These are phyloP conservation scores for Megamerina dolium DNA, from an alignment of 2,888 invertebrate species.

Conservation along the genomic window DNA sequence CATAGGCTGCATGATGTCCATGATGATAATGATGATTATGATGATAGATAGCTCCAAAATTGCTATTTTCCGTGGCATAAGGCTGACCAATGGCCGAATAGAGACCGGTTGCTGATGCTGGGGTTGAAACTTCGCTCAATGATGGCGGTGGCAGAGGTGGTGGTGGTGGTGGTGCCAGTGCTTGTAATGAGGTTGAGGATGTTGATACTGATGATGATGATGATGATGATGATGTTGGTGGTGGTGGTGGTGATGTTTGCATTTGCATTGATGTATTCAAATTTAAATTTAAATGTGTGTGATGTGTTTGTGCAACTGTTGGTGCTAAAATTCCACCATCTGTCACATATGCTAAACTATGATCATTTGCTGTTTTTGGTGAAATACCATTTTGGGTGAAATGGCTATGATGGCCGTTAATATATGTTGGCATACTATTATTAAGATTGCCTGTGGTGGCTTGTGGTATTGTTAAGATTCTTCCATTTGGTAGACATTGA, in stretches of 20 bases:
- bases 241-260: slow-evolving; percentile 11
- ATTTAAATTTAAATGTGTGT: slow-evolving; percentile 22
- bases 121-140: not conserved
- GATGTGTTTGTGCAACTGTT: slow-evolving; percentile 15
- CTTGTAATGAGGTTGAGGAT: slow-evolving; percentile 9
- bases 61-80: slow-evolving; percentile 44
- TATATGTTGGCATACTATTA: slow-evolving; percentile 11
- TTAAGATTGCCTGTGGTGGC: no score
- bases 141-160: no score
- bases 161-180: slow-evolving; percentile 18
- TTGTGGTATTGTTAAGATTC: no score
- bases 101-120: slow-evolving; percentile 34
- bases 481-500: slow-evolving; percentile 26
- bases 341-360: not conserved
- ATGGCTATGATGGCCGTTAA: slow-evolving; percentile 4
- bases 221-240: not conserved
- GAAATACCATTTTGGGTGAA: slow-evolving; percentile 12
- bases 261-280: slow-evolving; percentile 17
- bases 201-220: not conserved
- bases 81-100: slow-evolving; percentile 44
- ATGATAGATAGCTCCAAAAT: slow-evolving; percentile 49
- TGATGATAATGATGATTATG: slow-evolving; percentile 40
- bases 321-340: slow-evolving; percentile 8
- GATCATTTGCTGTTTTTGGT: slow-evolving; percentile 9
- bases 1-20: slow-evolving; percentile 30